Conservation (phyloP, 1,140 invertebrate species). For the Caerostris extrusa region DNA sequence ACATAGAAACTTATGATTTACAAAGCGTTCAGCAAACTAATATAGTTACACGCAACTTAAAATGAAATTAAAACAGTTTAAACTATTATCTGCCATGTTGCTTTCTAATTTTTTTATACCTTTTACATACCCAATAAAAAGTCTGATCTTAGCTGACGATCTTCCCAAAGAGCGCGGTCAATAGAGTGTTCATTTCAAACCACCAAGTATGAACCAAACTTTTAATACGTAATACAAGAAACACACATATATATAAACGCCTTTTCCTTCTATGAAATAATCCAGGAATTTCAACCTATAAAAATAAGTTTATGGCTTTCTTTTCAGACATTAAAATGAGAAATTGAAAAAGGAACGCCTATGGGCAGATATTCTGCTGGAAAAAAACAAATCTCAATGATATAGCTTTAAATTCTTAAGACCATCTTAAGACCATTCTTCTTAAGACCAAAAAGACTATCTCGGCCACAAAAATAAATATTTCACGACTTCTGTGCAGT, state of each 20-base stretch:
- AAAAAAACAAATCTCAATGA: no score
- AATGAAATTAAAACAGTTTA: background rate
- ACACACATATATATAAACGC: background rate
- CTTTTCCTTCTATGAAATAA: background rate
- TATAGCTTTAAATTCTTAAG: no score
- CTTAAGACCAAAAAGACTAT: no score
- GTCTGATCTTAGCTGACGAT: background rate
- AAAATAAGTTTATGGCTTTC: slow-evolving; percentile 16
- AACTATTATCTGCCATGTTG: background rate
- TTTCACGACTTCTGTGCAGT: no score
- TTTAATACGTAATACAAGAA: background rate
- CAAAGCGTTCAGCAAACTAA: no score
- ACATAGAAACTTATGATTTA: no score
- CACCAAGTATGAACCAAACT: background rate
- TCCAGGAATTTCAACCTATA: background rate
- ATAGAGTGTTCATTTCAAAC: background rate
- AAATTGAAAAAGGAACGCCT: background rate
- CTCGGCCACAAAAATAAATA: no score
- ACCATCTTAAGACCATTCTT: no score
- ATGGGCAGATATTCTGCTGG: no score
- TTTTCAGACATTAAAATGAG: background rate
- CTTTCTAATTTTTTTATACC: background rate
- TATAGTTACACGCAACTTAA: background rate
- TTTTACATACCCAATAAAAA: background rate
- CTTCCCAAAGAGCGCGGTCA: background rate